These are phyloP conservation scores for Gambusia affinis DNA, from an alignment of 2,113 vertebrate species.

Conservation along the genomic window DNA sequence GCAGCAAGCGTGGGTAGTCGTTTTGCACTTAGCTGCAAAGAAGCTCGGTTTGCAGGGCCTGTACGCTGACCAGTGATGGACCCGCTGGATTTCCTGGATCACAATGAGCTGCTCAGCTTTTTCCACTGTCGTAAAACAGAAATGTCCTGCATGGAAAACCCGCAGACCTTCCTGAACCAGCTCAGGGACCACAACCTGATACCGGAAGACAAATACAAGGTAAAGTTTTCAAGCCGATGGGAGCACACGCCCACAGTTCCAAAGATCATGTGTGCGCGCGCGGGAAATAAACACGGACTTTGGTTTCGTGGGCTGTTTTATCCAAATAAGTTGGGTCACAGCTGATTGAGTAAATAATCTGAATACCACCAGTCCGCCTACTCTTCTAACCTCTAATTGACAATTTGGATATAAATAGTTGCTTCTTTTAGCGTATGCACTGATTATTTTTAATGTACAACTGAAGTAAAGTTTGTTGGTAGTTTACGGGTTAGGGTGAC, in stretches of 20 bases:
- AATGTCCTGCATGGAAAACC: slow-evolving; percentile 70
- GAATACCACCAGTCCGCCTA: too few relatives aligned
- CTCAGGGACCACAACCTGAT: slow-evolving; percentile 75
- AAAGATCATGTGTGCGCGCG: too few relatives aligned
- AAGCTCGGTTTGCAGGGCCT: accelerated
- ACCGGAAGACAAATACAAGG: slow-evolving; percentile 60
- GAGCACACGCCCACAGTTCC: background rate
- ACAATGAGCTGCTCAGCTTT: slow-evolving; percentile 44
- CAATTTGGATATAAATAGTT: too few relatives aligned
- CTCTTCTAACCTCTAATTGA: too few relatives aligned
- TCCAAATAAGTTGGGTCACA: too few relatives aligned
- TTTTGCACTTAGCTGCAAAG: background rate
- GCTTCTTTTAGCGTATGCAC: too few relatives aligned
- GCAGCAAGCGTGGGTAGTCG: background rate
- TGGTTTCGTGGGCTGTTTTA: too few relatives aligned
- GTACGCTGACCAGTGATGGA: slow-evolving; percentile 42
- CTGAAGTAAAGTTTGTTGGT: too few relatives aligned
- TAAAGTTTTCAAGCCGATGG: background rate
- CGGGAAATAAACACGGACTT: too few relatives aligned
- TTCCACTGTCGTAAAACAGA: slow-evolving; percentile 68
- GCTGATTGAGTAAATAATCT: too few relatives aligned
- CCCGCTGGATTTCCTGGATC: slow-evolving; percentile 48
- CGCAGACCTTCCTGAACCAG: slow-evolving; percentile 64
- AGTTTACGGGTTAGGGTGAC: too few relatives aligned
- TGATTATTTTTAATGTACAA: too few relatives aligned